Evolutionary conservation across 2,113 vertebrate genomes (phyloP), one percentile per base, ranked within the genome.

Genomic region (Dicentrarchus labrax): DNA sequence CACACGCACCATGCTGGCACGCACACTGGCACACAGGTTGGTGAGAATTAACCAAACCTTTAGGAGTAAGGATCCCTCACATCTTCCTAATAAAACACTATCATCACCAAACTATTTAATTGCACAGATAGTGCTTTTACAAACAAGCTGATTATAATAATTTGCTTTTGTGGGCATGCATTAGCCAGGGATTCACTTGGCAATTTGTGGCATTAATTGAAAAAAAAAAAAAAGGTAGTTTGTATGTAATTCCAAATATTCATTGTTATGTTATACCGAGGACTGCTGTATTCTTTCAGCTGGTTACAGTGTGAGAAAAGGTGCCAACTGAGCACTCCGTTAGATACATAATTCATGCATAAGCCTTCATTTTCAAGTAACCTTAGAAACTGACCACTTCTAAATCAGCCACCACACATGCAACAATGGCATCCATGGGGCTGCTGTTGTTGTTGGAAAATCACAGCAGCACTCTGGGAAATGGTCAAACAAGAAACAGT

Each of bases 81-180:
- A 72, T 83, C 70, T 86, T 80, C 60, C 64, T 64, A 90, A 89
- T 66, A 78, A 82, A 80, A 77, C 84, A 76, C 74, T 72, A 67
- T 80, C 74, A 84, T 81, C 88, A 84, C 80, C 72, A 69, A 91
- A 89, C 75, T 87, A 75, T 85, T 67, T 88, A 72, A 89, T 79
- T 90, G 84, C 88, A 89, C 90, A 93, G 88, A 89, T 91, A 83
- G 90, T 74, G 62, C 73, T 82, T 83, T 85, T 71, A 85, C 86
- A 89, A 89, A 91, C 82, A 86, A 78, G 68, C 45, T 86, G 82
- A 88, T 87, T 86, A 85, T 87, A 67, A 85, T 89, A 19, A 86
- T 86, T 89, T 82, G 53, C 57, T 71, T 88, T 87, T 6, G 7
- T 73, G 79, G 30, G 47, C 50, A 69, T 30, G 60, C 47, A 83